A percentile compares a stretch with the other conserved stretches of the same genome.
These are phyloP conservation scores for Etia nguti DNA, from an alignment of 2,113 vertebrate species.

Conservation along the genomic window DNA sequence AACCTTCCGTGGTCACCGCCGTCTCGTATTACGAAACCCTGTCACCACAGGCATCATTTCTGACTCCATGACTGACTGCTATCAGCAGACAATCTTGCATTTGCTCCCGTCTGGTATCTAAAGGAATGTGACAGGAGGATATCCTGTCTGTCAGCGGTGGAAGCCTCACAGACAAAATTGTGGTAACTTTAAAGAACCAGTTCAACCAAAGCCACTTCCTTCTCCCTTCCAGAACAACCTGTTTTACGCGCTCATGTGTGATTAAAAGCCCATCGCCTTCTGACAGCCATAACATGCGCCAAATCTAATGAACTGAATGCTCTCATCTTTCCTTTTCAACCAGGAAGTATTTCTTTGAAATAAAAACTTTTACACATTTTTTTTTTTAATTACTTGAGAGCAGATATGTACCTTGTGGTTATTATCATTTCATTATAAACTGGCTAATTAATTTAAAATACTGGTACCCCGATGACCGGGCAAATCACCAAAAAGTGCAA, in stretches of 20 bases:
- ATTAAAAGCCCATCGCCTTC: background rate
- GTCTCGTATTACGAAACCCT: background rate
- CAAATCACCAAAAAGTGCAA: background rate
- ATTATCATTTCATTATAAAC: rapidly evolving
- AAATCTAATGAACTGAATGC: background rate
- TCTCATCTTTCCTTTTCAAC: background rate
- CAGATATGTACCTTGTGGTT: background rate
- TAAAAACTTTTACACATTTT: background rate
- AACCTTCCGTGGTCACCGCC: background rate
- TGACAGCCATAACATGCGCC: background rate
- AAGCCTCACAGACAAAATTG: slow-evolving; percentile 3
- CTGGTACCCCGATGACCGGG: rapidly evolving
- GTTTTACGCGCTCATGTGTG: background rate
- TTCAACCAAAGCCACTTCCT: background rate
- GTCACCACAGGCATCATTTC: background rate
- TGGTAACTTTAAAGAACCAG: background rate
- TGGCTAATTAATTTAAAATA: background rate
- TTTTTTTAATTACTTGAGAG: rapidly evolving
- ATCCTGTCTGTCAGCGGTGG: slow-evolving; percentile 30
- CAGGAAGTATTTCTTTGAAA: rapidly evolving
- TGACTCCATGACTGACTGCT: background rate
- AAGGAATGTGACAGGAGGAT: slow-evolving; percentile 22
- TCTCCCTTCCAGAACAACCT: background rate
- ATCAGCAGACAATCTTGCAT: slow-evolving; percentile 14
- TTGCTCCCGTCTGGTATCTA: slow-evolving; percentile 3